phyloP scores from a whole-genome alignment of 1,140 invertebrate species.

The Plutomurus gul region DNA sequence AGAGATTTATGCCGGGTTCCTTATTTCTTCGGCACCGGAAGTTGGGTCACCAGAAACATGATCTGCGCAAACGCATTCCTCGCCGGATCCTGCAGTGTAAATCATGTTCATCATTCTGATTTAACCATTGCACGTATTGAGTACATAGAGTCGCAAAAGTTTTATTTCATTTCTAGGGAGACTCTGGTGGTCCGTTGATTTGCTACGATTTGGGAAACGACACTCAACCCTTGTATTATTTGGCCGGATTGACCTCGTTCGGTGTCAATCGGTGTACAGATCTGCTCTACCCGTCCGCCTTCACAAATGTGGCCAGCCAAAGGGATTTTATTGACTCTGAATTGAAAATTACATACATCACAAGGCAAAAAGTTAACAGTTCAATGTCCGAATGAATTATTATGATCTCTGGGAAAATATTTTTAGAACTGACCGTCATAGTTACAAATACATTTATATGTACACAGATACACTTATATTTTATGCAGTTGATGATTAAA shows the following conservation, averaged over 20 bases:
- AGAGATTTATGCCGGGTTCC: background rate
- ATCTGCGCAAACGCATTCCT: background rate
- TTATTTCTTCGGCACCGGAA: background rate
- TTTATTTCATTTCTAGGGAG: background rate
- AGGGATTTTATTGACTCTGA: background rate
- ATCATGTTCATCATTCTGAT: background rate
- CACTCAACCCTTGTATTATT: background rate
- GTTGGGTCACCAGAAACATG: background rate
- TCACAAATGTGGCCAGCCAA: background rate
- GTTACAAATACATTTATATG: too few relatives aligned
- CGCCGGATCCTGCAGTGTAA: constrained; percentile 13
- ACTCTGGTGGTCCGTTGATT: constrained; percentile 42
- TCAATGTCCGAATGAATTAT: too few relatives aligned
- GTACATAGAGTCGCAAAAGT: too few relatives aligned
- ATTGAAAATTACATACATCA: background rate
- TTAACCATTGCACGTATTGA: too few relatives aligned
- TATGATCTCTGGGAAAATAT: too few relatives aligned
- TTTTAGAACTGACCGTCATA: too few relatives aligned
- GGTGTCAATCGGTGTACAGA: background rate
- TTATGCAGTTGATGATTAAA: too few relatives aligned
- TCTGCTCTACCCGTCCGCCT: background rate
- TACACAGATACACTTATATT: too few relatives aligned
- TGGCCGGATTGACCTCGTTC: background rate
- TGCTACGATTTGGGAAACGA: background rate
- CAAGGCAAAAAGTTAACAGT: too few relatives aligned